phyloP scores from a whole-genome alignment of 2,113 vertebrate genomes.

The Turnix velox region DNA sequence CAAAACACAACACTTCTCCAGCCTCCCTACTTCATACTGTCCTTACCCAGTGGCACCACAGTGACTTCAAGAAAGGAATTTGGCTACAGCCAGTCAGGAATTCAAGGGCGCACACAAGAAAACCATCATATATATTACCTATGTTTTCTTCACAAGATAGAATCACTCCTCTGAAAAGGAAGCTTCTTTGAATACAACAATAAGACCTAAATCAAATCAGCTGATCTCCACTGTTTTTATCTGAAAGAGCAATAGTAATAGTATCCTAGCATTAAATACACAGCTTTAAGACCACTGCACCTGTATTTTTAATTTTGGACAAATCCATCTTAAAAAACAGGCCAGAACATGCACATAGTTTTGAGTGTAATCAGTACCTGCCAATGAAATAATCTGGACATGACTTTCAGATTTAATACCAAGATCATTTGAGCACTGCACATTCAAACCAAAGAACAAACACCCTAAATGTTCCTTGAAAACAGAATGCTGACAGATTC shows the following conservation, averaged over 20 bases:
- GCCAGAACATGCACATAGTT: constrained; percentile 26
- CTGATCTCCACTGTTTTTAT: constrained; percentile 4
- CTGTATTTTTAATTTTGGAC: constrained; percentile 19
- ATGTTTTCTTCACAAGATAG: constrained; percentile 25
- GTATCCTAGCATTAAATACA: not conserved
- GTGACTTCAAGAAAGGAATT: not conserved
- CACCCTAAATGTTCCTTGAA: constrained; percentile 72
- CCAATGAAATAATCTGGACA: constrained; percentile 68
- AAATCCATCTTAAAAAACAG: constrained; percentile 9
- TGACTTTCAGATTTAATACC: constrained; percentile 59
- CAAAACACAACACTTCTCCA: not conserved
- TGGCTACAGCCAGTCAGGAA: not conserved
- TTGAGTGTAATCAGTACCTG: constrained; percentile 50
- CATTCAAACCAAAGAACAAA: constrained; percentile 58
- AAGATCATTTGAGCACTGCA: constrained; percentile 27
- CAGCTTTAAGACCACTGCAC: constrained; percentile 50
- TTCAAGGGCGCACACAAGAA: constrained; percentile 19
- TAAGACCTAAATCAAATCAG: constrained; percentile 35
- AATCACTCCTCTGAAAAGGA: constrained; percentile 24
- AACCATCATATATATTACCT: constrained; percentile 7
- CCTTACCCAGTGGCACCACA: constrained; percentile 21
- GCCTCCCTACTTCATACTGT: not conserved
- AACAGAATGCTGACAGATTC: constrained; percentile 57
- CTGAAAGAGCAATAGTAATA: constrained; percentile 26
- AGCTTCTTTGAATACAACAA: not conserved